phyloP scores from a whole-genome alignment of 2,113 vertebrate species.

The Toxotes jaculatrix region DNA sequence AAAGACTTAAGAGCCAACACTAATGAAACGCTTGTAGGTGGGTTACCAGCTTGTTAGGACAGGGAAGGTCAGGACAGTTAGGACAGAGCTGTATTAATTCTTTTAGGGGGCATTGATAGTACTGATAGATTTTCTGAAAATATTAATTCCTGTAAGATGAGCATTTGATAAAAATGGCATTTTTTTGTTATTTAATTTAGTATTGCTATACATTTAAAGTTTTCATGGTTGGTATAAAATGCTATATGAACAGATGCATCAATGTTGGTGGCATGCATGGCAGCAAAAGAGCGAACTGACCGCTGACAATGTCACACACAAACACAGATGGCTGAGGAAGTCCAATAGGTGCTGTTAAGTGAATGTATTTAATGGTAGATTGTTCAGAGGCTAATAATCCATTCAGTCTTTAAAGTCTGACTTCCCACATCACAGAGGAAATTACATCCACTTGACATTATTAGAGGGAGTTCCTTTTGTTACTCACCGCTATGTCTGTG shows the following conservation, averaged over 20 bases:
- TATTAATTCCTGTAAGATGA: not conserved
- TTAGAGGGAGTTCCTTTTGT: no score
- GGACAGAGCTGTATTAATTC: not conserved
- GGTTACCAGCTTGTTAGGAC: conserved; percentile 9
- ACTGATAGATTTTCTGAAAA: not conserved
- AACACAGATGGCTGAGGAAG: not conserved
- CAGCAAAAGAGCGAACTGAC: not conserved
- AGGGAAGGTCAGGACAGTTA: conserved; percentile 19
- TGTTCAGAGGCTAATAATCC: no score
- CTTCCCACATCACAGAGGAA: no score
- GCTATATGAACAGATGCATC: not conserved
- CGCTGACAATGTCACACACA: not conserved
- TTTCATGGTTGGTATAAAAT: no score
- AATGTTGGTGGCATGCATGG: not conserved
- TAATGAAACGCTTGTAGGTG: conserved; percentile 31
- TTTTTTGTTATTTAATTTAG: no score
- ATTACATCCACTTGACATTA: no score
- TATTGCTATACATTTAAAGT: no score
- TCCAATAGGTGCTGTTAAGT: not conserved
- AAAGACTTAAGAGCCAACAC: conserved; percentile 15
- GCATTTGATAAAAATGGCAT: not conserved
- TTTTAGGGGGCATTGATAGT: not conserved
- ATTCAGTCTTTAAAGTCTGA: no score
- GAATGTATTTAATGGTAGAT: no score
- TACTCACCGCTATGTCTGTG: no score